A percentile compares a stretch with the other conserved stretches of the same genome.
phyloP scores from a whole-genome alignment of 1,140 invertebrate species.

The Pachyrhynchus sulphureomaculatus region DNA sequence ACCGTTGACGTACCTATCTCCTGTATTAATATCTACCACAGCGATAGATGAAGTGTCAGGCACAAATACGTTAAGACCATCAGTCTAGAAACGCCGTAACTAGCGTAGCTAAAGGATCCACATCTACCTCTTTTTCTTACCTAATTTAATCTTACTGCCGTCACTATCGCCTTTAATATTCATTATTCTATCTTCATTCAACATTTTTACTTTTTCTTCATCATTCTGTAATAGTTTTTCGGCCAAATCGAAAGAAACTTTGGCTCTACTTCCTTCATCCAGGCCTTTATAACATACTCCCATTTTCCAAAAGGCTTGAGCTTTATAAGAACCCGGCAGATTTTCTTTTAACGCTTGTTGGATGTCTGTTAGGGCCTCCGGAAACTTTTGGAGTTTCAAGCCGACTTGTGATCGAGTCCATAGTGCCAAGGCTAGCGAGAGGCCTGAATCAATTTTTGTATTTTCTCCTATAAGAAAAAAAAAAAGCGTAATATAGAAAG shows the following conservation, averaged over 20 bases:
- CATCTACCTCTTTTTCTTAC: no score
- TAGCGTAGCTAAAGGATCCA: no score
- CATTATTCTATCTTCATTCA: slow-evolving; percentile 13
- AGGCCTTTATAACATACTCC: slow-evolving; percentile 62
- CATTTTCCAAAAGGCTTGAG: slow-evolving; percentile 64
- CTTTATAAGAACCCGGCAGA: slow-evolving; percentile 56
- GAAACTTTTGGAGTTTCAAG: slow-evolving; percentile 54
- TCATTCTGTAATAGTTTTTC: slow-evolving; percentile 55
- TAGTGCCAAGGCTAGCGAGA: slow-evolving; percentile 61
- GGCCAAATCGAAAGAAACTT: slow-evolving; percentile 61
- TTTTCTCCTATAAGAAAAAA: slow-evolving; percentile 51
- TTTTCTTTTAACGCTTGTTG: slow-evolving; percentile 61
- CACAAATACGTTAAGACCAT: no score
- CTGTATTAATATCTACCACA: no score
- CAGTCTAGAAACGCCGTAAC: no score
- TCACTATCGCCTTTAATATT: background rate
- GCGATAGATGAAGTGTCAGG: no score
- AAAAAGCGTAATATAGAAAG: no score
- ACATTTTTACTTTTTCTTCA: slow-evolving; percentile 11
- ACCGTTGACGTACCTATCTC: no score
- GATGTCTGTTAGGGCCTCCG: slow-evolving; percentile 61
- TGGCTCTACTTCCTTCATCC: slow-evolving; percentile 55
- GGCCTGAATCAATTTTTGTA: slow-evolving; percentile 58
- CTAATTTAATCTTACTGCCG: background rate
- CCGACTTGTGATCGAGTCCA: slow-evolving; percentile 61